Base-by-base conservation (phyloP, 1,140 invertebrate species). In the Danaus melanippus region DNA sequence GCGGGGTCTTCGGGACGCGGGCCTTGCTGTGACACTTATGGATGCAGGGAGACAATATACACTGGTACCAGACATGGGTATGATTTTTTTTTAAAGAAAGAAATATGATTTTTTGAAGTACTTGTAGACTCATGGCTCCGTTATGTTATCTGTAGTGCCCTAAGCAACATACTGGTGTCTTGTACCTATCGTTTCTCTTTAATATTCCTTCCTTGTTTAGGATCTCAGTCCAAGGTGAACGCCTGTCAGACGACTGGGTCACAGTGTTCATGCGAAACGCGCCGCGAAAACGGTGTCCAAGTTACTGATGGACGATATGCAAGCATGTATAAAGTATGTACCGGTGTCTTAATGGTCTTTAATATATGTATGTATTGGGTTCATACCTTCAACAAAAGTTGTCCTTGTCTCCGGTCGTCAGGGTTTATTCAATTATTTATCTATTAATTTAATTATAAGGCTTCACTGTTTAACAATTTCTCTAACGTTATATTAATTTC, bases 241-340 rank as follows among this genome's bases (percentile, higher is more conserved):
- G 46, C 10, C n/a, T 48, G 49, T 42, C 12, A 42, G 32, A 10
- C 48, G 11, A 32, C 50, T 12, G 40, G 49, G 10, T 51, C 48
- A 4, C 60, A 64, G 50, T 58, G 50, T 41, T 8, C 51, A 10
- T 44, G 6, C 32, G 53, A 54, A 0, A 21, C 39, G 4, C 42
- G 50, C 0, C 44, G 66, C 10, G 72, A 79, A 10, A 68, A 50
- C 11, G 59, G 56, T 1, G 58, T 66, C 0, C 79, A 82, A 42
- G 79, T 68, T 0, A 64, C 68, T 1, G 79, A 82, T 12, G 79
- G 71, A 5, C 58, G 67, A 62, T 82, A 82, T 17, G 63, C 71
- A 2, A 76, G 70, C 60, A 70, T 58, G 21, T 82, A 82, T 46
- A 69, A 71, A 69, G 79, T 76, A 46, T 48, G 12, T 8, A 42